Base-by-base conservation (phyloP, 92 coral and sea anemone species). In the Phenganax stokvisi region DNA sequence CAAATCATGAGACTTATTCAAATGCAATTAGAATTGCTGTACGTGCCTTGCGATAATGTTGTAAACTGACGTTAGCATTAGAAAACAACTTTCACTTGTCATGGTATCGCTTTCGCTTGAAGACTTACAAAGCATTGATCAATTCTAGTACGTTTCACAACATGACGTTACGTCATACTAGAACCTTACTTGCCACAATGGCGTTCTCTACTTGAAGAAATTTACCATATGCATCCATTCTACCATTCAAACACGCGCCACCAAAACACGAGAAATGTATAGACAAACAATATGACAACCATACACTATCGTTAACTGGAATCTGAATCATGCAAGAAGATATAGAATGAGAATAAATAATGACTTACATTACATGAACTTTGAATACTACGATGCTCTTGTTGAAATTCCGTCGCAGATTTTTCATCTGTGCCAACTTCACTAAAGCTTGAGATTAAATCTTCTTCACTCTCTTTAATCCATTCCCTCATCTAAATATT, bases 401-500 rank as follows among this genome's bases (percentile, higher is more conserved):
- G 90, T 54, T 92, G 90, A n/a, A 96, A 90, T 76, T 96, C 99
- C 58, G 85, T 92, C 0, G 97, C 97, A 1, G 96, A 76, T 65
- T 57, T 80, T 20, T 85, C 89, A 79, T 96, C 97, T 80, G 87
- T 82, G 54, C 99, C 99, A 58, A 92, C 89, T 83, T 96, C 99
- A 5, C 97, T 83, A 89, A 88, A 96, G 85, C 92, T 96, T 83
- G 88, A 81, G 80, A 92, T 86, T 77, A 96, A 88, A 82, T 96
- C 99, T 76, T 90, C 92, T 60, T 93, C 89, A 88, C 91, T 96
- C 75, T 96, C 99, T 67, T 86, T 87, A 66, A 92, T 90, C 99
- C 99, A 96, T 80, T 87, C 67, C 78, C 92, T 88, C 99, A 96
- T 96, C 99, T 96, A 89, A 69, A 87, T 83, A 56, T 56, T 56